Evolutionary conservation across 1,140 invertebrate genomes (phyloP), one percentile per base, ranked within the genome.

Genomic region (Diachasmimorpha longicaudata): DNA sequence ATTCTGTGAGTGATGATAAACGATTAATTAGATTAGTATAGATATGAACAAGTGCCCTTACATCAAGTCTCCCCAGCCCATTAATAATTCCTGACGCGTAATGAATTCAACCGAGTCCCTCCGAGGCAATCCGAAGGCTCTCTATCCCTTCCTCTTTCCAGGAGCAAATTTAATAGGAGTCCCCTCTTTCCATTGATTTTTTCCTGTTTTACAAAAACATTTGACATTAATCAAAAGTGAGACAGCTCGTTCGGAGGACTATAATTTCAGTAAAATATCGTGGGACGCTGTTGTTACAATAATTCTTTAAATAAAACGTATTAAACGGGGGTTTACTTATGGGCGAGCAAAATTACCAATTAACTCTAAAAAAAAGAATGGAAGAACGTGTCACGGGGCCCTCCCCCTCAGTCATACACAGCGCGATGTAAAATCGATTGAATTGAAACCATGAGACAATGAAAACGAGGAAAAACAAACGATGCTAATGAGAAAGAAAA

Each of bases 31-130:
- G 80, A 77, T 76, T 74, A 73, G 74, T 73, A 69, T 81, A 77
- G 77, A 82, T 42, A 74, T 75, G 70, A 77, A 83, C 82, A 83
- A 83, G 82, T 83, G 82, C 80, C 82, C 82, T 83, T 83, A 83
- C 79, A 74, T 78, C 36, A 67, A 71, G 66, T 69, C 31, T 52
- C 76, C 74, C 72, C 71, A 73, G 42, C 77, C 79, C 75, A 70
- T 21, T 58, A 63, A 36, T 68, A 52, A 19, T 75, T 71, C 66
- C n/a, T 16, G 13, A 36, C 8, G 14, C 0, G 31, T 14, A 6
- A 39, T 36, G 16, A 68, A 68, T 39, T 13, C 11, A 39, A 76
- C 16, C 16, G 69, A 55, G 36, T 78, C 42, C 46, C 36, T 39
- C 36, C 36, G 36, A 63, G 58, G 23, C 23, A 23, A 63, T 63